Percentiles rank a stretch among this genome's conserved stretches.
Evolutionary conservation across 1,140 invertebrate genomes (phyloP).

Genomic region (Achroia grisella): DNA sequence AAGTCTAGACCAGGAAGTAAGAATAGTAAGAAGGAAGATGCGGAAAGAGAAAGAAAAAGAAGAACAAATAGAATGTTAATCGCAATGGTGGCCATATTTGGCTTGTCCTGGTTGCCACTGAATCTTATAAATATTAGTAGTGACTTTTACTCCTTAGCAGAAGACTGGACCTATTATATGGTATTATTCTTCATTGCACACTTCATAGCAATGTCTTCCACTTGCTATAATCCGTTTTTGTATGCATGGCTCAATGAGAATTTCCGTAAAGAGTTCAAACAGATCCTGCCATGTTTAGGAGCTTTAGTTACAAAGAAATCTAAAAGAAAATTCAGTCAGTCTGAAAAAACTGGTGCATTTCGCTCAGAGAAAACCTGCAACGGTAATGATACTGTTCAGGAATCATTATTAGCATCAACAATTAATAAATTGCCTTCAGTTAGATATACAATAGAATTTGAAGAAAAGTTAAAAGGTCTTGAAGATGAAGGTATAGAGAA

Average conservation of each 20-base stretch:
- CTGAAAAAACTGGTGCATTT: conserved; percentile 58
- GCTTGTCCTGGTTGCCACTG: conserved; percentile 96
- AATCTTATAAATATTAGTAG: conserved; percentile 92
- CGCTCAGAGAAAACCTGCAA: conserved; percentile 80
- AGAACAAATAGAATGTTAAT: conserved; percentile 96
- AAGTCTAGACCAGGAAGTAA: conserved; percentile 84
- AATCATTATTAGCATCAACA: conserved; percentile 75
- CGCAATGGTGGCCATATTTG: conserved; percentile 97
- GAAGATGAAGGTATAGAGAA: conserved; percentile 48
- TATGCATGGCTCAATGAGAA: conserved; percentile 99
- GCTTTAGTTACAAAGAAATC: conserved; percentile 56
- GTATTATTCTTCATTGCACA: conserved; percentile 92
- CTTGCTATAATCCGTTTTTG: conserved; percentile 94
- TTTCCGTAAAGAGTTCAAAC: conserved; percentile 97
- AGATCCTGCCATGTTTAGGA: conserved; percentile 84
- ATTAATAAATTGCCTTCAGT: conserved; percentile 53
- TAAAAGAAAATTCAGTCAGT: conserved; percentile 53
- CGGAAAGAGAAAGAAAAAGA: conserved; percentile 81
- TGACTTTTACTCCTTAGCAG: conserved; percentile 84
- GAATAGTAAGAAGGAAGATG: conserved; percentile 82
- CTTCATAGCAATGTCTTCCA: conserved; percentile 96
- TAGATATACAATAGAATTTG: conserved; percentile 59
- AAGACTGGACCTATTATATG: conserved; percentile 87
- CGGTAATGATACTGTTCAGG: conserved; percentile 83
- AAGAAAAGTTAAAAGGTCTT: conserved; percentile 48